Conservation (phyloP, 2,113 vertebrate species). For the Ochotona curzoniae region DNA sequence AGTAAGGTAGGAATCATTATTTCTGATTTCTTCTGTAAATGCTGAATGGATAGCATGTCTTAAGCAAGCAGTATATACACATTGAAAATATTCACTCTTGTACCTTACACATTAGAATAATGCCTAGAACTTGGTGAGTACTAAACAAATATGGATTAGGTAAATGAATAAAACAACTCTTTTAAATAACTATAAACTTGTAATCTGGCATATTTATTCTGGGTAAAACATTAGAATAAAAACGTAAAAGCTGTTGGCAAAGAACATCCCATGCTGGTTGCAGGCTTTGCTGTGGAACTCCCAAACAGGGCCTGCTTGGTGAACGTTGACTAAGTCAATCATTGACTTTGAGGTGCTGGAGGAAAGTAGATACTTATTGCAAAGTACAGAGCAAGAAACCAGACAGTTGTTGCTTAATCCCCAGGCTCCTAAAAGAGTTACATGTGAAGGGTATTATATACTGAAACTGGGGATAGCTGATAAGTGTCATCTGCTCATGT, state of each 20-base stretch:
- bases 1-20: background rate
- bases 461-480: no score
- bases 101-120: background rate
- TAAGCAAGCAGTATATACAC: background rate
- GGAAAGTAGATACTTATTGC: no score
- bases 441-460: no score
- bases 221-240: background rate
- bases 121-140: background rate
- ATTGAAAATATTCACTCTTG: background rate
- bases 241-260: background rate
- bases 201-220: background rate
- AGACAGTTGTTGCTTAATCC: no score
- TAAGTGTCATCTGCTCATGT: no score
- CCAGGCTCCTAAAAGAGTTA: no score
- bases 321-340: no score
- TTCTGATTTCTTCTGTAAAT: background rate
- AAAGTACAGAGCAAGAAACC: no score
- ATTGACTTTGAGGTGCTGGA: no score
- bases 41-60: background rate
- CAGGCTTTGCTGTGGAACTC: no score
- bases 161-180: background rate
- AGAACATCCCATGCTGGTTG: no score
- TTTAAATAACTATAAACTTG: slow-evolving; percentile 28
- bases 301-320: no score
- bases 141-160: background rate